Evolutionary conservation across 2,113 vertebrate genomes (phyloP), one percentile per base, ranked within the genome.

Genomic region (Pimephales promelas): DNA sequence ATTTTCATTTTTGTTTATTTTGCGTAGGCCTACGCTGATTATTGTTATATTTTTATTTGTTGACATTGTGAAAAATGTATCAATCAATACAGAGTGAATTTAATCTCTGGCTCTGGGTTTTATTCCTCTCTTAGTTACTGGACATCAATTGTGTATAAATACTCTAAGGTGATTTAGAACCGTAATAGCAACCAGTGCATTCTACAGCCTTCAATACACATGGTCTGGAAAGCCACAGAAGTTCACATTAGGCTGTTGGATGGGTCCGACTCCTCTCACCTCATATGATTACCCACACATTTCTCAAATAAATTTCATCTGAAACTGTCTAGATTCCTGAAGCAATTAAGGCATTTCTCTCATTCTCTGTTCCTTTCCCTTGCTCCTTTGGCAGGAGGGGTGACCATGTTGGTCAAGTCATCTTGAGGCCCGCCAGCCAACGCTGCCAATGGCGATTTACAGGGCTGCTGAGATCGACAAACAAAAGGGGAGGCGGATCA

Each of bases 331-430:
- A 78, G 85, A 92, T 93, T 92, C 86, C 86, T 90, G 86, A 88
- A 89, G 86, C 90, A 94, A 94, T 93, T 94, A 92, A 91, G 92
- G 87, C 86, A 91, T 93, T 92, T 92, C 90, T 92, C 85, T 87
- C 86, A 88, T 89, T 91, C 90, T 77, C 68, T 82, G 24, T 74
- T 81, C 84, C 92, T 90, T 92, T 88, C 91, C 90, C 87, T 83
- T 76, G 75, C 86, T 88, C 73, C 90, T 88, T 89, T 92, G 93
- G 93, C 92, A 91, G 83, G 81, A 83, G 70, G 78, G 78, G 34
- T 49, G 11, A 88, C 88, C 91, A 92, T 92, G 90, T 90, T 92
- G 92, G 91, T 94, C 92, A 90, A 89, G 88, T 92, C 79, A 83
- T 89, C 89, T 87, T 83, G 83, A 85, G 84, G 89, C 89, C 93